A percentile compares a stretch with the other conserved stretches of the same genome.
Evolutionary conservation across 2,797 vertebrate genomes (phyloP).

Genomic region (Helostoma temminkii): DNA sequence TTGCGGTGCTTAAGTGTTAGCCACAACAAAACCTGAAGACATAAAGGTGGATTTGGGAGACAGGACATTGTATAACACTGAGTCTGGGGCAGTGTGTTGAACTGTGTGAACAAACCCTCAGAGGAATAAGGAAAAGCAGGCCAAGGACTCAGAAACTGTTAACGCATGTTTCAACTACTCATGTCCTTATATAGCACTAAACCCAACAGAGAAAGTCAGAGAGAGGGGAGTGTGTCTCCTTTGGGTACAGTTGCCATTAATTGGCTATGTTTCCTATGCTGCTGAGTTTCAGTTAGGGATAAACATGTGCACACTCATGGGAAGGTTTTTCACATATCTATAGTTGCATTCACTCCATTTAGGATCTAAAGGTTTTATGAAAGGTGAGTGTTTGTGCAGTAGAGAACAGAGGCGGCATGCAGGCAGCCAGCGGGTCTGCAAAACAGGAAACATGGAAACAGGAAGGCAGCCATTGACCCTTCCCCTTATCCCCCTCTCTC

Average conservation of each 20-base stretch:
- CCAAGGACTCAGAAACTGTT: slow-evolving; percentile 77
- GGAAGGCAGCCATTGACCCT: slow-evolving; percentile 78
- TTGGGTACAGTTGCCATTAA: slow-evolving; percentile 73
- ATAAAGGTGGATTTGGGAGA: slow-evolving; percentile 21
- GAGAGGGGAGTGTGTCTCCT: slow-evolving; percentile 55
- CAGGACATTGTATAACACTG: slow-evolving; percentile 25
- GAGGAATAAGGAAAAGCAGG: slow-evolving; percentile 75
- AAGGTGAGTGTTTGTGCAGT: slow-evolving; percentile 27
- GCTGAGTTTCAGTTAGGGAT: slow-evolving; percentile 66
- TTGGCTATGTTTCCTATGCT: slow-evolving; percentile 69
- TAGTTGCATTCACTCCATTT: slow-evolving; percentile 59
- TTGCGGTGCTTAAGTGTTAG: slow-evolving; percentile 16
- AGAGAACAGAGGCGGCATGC: slow-evolving; percentile 29
- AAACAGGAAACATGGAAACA: slow-evolving; percentile 74
- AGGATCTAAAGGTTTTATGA: slow-evolving; percentile 41
- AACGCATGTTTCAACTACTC: slow-evolving; percentile 77
- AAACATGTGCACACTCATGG: slow-evolving; percentile 67
- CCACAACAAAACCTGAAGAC: slow-evolving; percentile 35
- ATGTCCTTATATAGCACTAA: slow-evolving; percentile 77
- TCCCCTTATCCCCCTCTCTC: slow-evolving; percentile 42
- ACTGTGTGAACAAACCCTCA: slow-evolving; percentile 52
- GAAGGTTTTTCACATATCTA: slow-evolving; percentile 64
- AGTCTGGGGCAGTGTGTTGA: slow-evolving; percentile 66
- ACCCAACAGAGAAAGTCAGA: slow-evolving; percentile 57
- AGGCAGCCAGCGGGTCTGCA: slow-evolving; percentile 49